Conservation (phyloP, 1,140 invertebrate genomes). For the Chymomyza costata region DNA sequence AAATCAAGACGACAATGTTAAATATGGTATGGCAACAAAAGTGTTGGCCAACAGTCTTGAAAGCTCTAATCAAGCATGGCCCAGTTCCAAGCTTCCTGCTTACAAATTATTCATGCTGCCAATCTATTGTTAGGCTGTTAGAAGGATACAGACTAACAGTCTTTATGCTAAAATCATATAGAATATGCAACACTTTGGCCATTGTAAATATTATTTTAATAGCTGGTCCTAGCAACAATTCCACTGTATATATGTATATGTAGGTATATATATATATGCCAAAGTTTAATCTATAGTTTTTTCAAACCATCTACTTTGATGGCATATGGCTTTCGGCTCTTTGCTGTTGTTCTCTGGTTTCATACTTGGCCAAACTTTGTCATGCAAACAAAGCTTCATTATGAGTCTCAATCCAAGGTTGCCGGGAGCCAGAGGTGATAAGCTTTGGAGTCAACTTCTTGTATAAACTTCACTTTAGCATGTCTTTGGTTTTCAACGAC, state of each 20-base stretch:
- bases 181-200: conserved; percentile 48
- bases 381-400: conserved; percentile 68
- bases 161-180: conserved; percentile 37
- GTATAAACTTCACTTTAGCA: conserved; percentile 59
- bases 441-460: conserved; percentile 62
- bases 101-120: conserved; percentile 23
- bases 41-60: not conserved
- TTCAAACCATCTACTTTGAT: too few species aligned
- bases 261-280: not conserved
- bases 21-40: conserved; percentile 31
- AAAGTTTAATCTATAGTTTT: not conserved
- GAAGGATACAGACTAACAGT: conserved; percentile 19
- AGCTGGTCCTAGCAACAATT: conserved; percentile 37
- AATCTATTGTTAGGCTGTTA: conserved; percentile 9
- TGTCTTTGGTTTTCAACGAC: conserved; percentile 48
- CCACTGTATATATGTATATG: not conserved
- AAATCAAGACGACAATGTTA: conserved; percentile 47
- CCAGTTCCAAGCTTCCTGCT: too few species aligned
- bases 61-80: conserved; percentile 45
- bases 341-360: conserved; percentile 46
- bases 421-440: conserved; percentile 67
- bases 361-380: conserved; percentile 59
- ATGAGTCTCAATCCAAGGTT: conserved; percentile 53
- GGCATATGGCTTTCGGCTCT: conserved; percentile 7
- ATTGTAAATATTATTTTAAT: conserved; percentile 66